Percentiles rank a stretch among this genome's conserved stretches.
Evolutionary conservation across 2,113 vertebrate species (phyloP).

Genomic region (Corapipo altera): DNA sequence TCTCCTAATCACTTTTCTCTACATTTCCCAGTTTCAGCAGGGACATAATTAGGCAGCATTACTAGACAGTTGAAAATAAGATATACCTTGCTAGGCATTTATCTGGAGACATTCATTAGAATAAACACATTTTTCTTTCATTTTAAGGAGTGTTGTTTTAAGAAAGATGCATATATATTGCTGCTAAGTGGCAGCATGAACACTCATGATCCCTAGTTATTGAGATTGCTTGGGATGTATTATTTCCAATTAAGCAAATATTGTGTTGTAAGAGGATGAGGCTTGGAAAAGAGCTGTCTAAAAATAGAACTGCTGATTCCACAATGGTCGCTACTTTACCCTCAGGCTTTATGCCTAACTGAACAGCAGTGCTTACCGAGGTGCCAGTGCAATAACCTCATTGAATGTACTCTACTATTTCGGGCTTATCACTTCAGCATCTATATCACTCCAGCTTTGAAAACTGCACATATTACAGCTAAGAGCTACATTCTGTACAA

Average conservation of each 20-base stretch:
- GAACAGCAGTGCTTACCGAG: conserved; percentile 30
- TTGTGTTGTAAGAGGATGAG: neutral
- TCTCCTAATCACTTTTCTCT: neutral
- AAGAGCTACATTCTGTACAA: neutral
- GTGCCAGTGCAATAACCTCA: conserved; percentile 29
- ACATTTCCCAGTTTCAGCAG: neutral
- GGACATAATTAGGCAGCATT: conserved; percentile 3
- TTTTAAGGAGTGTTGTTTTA: neutral
- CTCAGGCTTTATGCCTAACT: conserved; percentile 49
- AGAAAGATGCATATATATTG: neutral
- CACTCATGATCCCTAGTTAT: neutral
- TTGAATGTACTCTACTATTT: conserved; percentile 36
- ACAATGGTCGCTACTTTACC: conserved; percentile 32
- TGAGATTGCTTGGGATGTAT: neutral
- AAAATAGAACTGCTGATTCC: conserved; percentile 66
- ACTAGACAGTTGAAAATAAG: neutral
- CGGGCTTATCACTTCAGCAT: conserved; percentile 6
- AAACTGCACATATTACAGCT: neutral
- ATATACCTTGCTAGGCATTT: neutral
- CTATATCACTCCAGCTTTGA: neutral
- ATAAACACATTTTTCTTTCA: neutral
- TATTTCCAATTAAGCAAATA: conserved; percentile 29
- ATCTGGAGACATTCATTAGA: neutral
- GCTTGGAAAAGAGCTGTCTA: conserved; percentile 28
- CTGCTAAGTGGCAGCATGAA: neutral